Percentiles rank a stretch among this genome's conserved stretches.
These are phyloP conservation scores for Apeltes quadracus DNA, from an alignment of 2,113 vertebrate genomes.

Conservation along the genomic window DNA sequence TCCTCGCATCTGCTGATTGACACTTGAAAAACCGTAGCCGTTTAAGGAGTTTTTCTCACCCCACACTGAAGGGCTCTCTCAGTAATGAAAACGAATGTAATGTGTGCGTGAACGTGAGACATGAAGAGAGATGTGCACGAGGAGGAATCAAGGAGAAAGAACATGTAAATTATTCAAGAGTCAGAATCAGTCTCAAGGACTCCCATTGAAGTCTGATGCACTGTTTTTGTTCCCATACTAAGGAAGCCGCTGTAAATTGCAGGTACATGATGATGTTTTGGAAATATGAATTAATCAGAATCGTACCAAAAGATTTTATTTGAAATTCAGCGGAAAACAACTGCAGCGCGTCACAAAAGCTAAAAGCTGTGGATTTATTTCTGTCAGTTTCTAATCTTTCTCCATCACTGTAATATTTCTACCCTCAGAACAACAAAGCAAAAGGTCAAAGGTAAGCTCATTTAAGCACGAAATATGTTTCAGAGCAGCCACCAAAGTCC, in stretches of 20 bases:
- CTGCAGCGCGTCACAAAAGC: slow-evolving; percentile 9
- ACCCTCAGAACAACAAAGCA: background rate
- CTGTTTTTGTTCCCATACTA: slow-evolving; percentile 48
- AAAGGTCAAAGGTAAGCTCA: slow-evolving; percentile 31
- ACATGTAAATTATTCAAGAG: slow-evolving; percentile 40
- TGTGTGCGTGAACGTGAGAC: background rate
- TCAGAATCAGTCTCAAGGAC: slow-evolving; percentile 39
- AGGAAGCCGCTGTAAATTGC: slow-evolving; percentile 37
- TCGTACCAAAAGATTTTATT: slow-evolving; percentile 37
- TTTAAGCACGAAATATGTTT: slow-evolving; percentile 28
- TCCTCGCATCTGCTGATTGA: slow-evolving; percentile 41
- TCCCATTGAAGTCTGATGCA: slow-evolving; percentile 28
- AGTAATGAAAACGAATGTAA: slow-evolving; percentile 46
- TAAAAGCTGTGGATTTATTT: background rate
- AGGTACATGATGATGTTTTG: slow-evolving; percentile 52
- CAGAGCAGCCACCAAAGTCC: slow-evolving; percentile 9
- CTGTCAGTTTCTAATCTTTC: slow-evolving; percentile 13
- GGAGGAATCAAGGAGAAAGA: slow-evolving; percentile 32
- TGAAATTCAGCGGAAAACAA: slow-evolving; percentile 18
- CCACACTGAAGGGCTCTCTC: slow-evolving; percentile 33
- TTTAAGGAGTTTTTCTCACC: slow-evolving; percentile 43
- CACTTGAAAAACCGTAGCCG: slow-evolving; percentile 41
- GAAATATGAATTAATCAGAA: slow-evolving; percentile 40
- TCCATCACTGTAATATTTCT: background rate
- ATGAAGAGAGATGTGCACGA: background rate